Base-by-base conservation (phyloP, 2,797 vertebrate species). In the Arctocebus calabarensis region DNA sequence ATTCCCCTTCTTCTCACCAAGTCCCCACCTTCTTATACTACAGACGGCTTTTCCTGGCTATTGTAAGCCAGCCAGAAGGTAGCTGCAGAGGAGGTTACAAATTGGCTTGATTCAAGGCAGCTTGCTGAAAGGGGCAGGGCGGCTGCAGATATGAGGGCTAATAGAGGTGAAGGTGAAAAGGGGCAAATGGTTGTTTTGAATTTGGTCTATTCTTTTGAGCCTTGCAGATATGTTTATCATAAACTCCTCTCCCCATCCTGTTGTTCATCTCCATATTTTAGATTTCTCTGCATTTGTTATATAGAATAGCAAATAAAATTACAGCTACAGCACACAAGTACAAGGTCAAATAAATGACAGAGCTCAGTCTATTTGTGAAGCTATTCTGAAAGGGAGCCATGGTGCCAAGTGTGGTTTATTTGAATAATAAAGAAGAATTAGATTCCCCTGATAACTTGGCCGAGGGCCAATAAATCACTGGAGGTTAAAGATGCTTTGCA, bases 341-440 rank as follows among this genome's bases (percentile, higher is more conserved):
- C 98, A 99, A 98, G 98, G 98, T 99, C 98, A 98, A 98, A 99
- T 98, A 98, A 98, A 98, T 99, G 98, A 98, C 98, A 98, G 98
- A 98, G 98, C 98, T 98, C 98, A 98, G 98, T 99, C 98, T 99
- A 98, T 99, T 99, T 99, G 98, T 99, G 98, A 98, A 98, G 98
- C 98, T 98, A 98, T 99, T 98, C 98, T 98, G 98, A 98, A 98
- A 98, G 98, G 97, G 98, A 99, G 98, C 99, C 98, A 98, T 98
- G 98, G 98, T 98, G 98, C 98, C 98, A 98, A 99, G 98, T 98
- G 98, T 98, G 98, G 99, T 98, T 98, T 98, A 98, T 98, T 98
- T 98, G 98, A 99, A 99, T 98, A 99, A 99, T 99, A 98, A 98
- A 98, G 98, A 98, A 99, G 99, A 99, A 99, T 98, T 98, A 99